A percentile compares a stretch with the other conserved stretches of the same genome.
These are phyloP conservation scores for Apteryx mantelli DNA, from an alignment of 2,113 vertebrate genomes.

Conservation along the genomic window DNA sequence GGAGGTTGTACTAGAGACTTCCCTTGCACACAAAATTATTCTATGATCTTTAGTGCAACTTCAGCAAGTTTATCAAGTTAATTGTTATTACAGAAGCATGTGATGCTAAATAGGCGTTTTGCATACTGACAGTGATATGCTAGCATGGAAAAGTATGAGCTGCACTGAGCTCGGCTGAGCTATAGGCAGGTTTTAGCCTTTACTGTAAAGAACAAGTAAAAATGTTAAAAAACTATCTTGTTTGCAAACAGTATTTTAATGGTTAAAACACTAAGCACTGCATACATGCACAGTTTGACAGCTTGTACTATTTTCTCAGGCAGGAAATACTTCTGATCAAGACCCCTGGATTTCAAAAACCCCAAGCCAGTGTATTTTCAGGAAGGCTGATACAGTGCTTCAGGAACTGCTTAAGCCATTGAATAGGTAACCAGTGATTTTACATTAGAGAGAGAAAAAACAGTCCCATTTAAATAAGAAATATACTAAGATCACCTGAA, in stretches of 20 bases:
- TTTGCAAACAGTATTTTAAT: neutral
- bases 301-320: conserved; percentile 73
- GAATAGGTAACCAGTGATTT: conserved; percentile 57
- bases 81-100: neutral
- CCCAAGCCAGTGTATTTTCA: conserved; percentile 20
- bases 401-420: conserved; percentile 58
- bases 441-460: neutral
- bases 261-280: neutral
- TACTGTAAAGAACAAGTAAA: neutral
- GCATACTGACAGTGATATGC: neutral
- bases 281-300: conserved; percentile 5
- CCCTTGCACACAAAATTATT: neutral
- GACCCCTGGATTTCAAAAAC: conserved; percentile 59
- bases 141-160: neutral
- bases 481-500: neutral
- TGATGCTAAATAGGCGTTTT: neutral
- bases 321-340: conserved; percentile 43
- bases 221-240: neutral
- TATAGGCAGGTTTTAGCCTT: neutral
- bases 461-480: neutral
- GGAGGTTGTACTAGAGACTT: neutral
- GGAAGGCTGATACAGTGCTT: conserved; percentile 30
- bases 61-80: neutral
- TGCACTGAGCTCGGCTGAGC: neutral
- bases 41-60: neutral